Conservation (phyloP, 2,113 vertebrate species). For the Dunckerocampus dactyliophorus region DNA sequence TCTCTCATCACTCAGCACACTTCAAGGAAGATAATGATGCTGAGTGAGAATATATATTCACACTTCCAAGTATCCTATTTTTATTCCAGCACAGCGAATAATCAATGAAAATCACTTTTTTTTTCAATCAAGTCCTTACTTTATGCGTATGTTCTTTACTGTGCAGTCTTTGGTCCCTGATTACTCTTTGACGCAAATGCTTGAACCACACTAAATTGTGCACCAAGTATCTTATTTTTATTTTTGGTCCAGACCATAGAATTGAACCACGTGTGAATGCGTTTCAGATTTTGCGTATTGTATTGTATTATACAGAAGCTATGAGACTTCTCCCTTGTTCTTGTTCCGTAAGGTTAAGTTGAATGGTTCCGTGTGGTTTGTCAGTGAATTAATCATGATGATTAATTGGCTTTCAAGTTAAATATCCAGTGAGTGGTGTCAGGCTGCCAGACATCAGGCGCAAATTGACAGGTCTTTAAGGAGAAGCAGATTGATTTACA, state of each 20-base stretch:
- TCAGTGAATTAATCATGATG: constrained; percentile 79
- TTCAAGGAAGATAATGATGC: constrained; percentile 48
- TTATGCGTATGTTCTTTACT: too few relatives aligned
- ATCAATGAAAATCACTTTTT: background rate
- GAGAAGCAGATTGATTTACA: constrained; percentile 78
- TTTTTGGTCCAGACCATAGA: too few relatives aligned
- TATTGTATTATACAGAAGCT: constrained; percentile 36
- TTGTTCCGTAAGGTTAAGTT: constrained; percentile 58
- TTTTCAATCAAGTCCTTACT: too few relatives aligned
- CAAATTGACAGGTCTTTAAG: constrained; percentile 79
- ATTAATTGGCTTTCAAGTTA: constrained; percentile 80
- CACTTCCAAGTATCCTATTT: constrained; percentile 20
- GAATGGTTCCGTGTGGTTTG: constrained; percentile 75
- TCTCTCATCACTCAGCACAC: constrained; percentile 41
- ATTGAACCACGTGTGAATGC: too few relatives aligned
- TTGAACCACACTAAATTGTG: too few relatives aligned
- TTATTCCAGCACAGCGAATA: background rate
- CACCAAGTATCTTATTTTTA: too few relatives aligned
- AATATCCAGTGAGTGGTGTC: constrained; percentile 77
- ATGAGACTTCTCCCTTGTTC: constrained; percentile 27
- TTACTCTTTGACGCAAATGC: too few relatives aligned
- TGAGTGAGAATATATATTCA: constrained; percentile 49
- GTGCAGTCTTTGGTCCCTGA: too few relatives aligned
- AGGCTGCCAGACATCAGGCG: constrained; percentile 72
- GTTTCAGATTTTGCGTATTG: constrained; percentile 30